Conservation (phyloP, 2,888 invertebrate genomes). For the Cheilosia grossa region DNA sequence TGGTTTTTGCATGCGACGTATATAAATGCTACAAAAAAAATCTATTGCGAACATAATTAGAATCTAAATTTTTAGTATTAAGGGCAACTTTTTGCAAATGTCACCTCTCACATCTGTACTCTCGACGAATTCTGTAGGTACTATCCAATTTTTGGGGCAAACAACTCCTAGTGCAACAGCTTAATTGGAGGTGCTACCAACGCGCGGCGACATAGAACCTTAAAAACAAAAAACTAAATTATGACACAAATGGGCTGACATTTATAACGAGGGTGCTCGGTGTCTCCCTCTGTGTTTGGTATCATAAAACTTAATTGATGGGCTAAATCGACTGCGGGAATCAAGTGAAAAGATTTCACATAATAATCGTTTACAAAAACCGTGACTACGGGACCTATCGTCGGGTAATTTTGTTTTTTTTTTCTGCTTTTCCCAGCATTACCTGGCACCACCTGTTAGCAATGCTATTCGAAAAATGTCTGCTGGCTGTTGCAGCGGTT, state of each 20-base stretch:
- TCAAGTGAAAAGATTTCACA: conserved; percentile 45
- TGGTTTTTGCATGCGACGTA: too few relatives aligned
- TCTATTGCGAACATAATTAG: too few relatives aligned
- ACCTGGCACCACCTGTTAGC: conserved; percentile 57
- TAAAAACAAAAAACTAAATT: conserved; percentile 27
- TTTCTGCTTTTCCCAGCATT: neutral
- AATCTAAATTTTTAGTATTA: too few relatives aligned
- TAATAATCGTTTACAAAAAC: conserved; percentile 61
- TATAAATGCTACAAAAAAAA: too few relatives aligned
- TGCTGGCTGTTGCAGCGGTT: conserved; percentile 31
- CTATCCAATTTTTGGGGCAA: too few relatives aligned
- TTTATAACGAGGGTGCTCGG: conserved; percentile 25
- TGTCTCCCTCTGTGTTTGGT: conserved; percentile 38
- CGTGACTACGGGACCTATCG: conserved; percentile 52
- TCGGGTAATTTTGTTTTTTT: conserved; percentile 18
- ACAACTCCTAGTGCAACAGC: neutral
- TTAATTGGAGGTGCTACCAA: conserved; percentile 34
- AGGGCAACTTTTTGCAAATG: too few relatives aligned
- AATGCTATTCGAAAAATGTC: conserved; percentile 51
- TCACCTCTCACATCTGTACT: too few relatives aligned
- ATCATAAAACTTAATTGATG: conserved; percentile 62
- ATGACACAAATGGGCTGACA: conserved; percentile 40
- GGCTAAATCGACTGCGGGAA: conserved; percentile 42
- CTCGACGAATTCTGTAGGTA: too few relatives aligned
- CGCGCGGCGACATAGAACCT: neutral